Evolutionary conservation across 2,797 vertebrate genomes (phyloP).

Genomic region (Margarornis squamiger): DNA sequence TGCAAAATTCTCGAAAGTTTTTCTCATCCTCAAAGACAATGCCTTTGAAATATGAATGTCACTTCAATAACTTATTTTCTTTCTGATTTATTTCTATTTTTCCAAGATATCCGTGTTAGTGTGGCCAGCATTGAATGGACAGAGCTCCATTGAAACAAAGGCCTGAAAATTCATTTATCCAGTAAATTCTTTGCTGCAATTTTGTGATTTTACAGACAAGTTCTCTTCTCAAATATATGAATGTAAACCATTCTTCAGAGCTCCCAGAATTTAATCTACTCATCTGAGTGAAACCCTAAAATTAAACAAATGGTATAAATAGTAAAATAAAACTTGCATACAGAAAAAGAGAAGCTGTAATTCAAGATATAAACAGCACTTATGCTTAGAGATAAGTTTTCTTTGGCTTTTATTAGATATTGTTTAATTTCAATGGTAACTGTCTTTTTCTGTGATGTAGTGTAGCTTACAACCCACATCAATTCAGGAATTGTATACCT

Average conservation of each 20-base stretch:
- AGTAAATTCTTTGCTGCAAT: background rate
- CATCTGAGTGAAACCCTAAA: background rate
- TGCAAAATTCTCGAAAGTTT: background rate
- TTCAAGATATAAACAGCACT: background rate
- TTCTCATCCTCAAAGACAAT: background rate
- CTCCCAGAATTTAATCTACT: background rate
- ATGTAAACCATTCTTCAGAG: background rate
- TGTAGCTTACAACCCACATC: background rate
- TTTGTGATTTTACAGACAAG: background rate
- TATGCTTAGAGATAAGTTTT: background rate
- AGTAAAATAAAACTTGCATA: background rate
- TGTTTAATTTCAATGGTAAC: background rate
- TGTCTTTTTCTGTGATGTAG: background rate
- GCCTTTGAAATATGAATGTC: background rate
- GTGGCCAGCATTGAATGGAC: background rate
- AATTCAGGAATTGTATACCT: background rate
- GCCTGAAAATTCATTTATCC: background rate
- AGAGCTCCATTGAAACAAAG: background rate
- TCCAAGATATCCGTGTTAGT: background rate
- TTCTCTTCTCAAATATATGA: background rate
- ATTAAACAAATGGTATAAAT: background rate
- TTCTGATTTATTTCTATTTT: background rate
- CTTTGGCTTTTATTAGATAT: background rate
- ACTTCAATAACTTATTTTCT: background rate
- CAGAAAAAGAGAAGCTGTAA: background rate